Evolutionary conservation across 2,797 vertebrate species (phyloP), one percentile per base, ranked within the genome.

Genomic region (Craterocephalus amniculus): DNA sequence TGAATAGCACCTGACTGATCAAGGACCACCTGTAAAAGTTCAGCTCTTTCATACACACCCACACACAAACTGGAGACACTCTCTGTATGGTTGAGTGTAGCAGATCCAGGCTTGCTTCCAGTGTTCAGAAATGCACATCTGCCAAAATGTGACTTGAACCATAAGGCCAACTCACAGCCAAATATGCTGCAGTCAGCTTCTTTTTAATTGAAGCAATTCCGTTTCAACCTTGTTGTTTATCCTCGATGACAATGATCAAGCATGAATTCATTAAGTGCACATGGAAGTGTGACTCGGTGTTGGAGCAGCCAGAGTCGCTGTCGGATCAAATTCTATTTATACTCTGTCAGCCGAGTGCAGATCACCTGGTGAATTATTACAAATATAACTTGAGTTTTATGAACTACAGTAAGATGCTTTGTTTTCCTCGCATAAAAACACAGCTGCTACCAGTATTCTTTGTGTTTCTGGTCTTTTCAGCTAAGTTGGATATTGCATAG

Each of bases 61-160:
- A 49, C 62, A 49, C 59, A 66, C 51, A 7, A 63, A 12, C 54
- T 5, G 43, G 3, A 1, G 8, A 16, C 54, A 8, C 56, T 61
- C 57, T 70, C 34, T 70, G 56, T 60, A 26, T 35, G 2, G 60
- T 51, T 70, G n/a, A 72, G 66, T 22, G 58, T 54, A 38, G 51
- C 55, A 67, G 62, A 73, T 71, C 8, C 70, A 34, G 57, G 56
- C 70, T 58, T 61, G 51, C 31, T 67, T 76, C 63, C 82, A 88
- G 68, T 80, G 70, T 60, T 86, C 27, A 81, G 84, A 87, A 86
- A 84, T 86, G 83, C 81, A 72, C 26, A 12, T 80, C 63, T 43
- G 78, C 61, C 52, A 64, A 58, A 72, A 40, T 38, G 52, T 52
- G 61, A 56, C 67, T 76, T 65, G 56, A 58, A 51, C 52, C 43